Percentiles rank a stretch among this genome's conserved stretches.
These are phyloP conservation scores for Andrena camellia DNA, from an alignment of 2,888 invertebrate species.

Conservation along the genomic window DNA sequence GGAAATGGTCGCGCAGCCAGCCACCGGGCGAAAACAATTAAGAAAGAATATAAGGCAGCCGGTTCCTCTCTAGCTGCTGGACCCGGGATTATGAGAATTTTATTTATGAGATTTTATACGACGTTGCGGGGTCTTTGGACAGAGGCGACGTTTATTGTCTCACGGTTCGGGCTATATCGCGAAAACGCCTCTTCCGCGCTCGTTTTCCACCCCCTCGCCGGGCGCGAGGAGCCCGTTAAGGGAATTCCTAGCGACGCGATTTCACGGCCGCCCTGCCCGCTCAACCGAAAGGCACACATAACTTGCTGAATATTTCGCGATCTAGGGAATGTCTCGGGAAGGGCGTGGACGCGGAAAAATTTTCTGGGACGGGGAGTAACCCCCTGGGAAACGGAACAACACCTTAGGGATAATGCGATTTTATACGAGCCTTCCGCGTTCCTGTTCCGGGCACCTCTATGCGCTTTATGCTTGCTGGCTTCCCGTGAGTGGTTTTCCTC, in stretches of 20 bases:
- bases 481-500: not conserved
- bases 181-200: slow-evolving; percentile 17
- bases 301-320: slow-evolving; percentile 70
- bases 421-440: slow-evolving; percentile 33
- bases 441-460: not conserved
- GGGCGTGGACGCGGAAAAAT: slow-evolving; percentile 63
- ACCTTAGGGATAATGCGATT: slow-evolving; percentile 60
- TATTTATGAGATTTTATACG: slow-evolving; percentile 79
- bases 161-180: slow-evolving; percentile 42
- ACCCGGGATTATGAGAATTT: slow-evolving; percentile 73
- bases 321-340: slow-evolving; percentile 39
- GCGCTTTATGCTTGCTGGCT: not conserved
- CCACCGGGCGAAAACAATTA: slow-evolving; percentile 73
- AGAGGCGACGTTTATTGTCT: slow-evolving; percentile 78
- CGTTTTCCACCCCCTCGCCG: slow-evolving; percentile 25
- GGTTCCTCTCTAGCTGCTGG: slow-evolving; percentile 5
- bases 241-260: slow-evolving; percentile 69
- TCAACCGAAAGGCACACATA: slow-evolving; percentile 69
- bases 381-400: slow-evolving; percentile 46
- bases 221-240: slow-evolving; percentile 58
- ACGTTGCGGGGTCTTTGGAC: slow-evolving; percentile 73
- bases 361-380: slow-evolving; percentile 44
- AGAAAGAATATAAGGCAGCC: slow-evolving; percentile 63
- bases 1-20: slow-evolving; percentile 33
- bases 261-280: slow-evolving; percentile 66